Evolutionary conservation across 2,113 vertebrate genomes (phyloP).

Genomic region (Pygoscelis adeliae): DNA sequence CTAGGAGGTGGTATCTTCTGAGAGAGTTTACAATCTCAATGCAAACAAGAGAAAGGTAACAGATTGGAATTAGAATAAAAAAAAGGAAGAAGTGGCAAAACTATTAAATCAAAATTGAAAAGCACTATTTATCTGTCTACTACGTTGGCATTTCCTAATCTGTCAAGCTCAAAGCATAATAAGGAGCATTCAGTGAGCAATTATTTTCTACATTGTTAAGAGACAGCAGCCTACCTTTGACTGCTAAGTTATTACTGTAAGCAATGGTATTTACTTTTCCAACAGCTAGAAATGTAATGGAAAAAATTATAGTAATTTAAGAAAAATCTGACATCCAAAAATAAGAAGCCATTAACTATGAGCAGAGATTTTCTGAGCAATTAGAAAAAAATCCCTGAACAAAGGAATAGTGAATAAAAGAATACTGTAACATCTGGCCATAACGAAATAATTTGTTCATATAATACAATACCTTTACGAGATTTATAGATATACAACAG

Average conservation of each 20-base stretch:
- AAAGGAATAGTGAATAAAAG: neutral
- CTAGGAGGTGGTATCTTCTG: neutral
- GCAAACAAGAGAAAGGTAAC: neutral
- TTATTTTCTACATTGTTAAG: neutral
- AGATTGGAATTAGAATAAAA: neutral
- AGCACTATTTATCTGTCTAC: neutral
- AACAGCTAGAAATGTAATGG: neutral
- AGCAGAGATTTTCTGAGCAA: neutral
- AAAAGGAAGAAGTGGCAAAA: neutral
- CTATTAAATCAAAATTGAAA: constrained; percentile 17
- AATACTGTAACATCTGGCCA: neutral
- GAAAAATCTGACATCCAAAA: neutral
- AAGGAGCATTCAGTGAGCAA: neutral
- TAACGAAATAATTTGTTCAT: neutral
- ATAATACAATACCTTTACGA: neutral
- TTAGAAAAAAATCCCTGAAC: neutral
- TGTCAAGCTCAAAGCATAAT: neutral
- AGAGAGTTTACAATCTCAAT: neutral
- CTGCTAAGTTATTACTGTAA: neutral
- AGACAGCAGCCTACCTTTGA: neutral
- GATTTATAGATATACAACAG: neutral
- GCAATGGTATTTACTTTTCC: neutral
- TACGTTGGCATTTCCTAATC: neutral
- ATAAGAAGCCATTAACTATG: neutral
- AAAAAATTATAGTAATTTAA: neutral